Evolutionary conservation across 2,113 vertebrate species (phyloP).

Genomic region (Tyrannus savana): DNA sequence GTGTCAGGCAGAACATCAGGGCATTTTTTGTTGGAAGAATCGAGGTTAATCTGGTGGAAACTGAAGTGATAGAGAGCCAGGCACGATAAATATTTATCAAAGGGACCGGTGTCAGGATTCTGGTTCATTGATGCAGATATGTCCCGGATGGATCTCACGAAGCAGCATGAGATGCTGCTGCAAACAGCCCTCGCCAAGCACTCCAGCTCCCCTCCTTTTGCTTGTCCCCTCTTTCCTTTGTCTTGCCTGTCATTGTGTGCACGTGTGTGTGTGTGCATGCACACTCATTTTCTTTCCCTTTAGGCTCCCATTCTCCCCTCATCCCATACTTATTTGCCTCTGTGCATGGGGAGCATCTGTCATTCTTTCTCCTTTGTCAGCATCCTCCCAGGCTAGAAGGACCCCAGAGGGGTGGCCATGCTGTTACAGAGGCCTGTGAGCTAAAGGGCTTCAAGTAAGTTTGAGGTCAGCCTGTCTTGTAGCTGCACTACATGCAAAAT

Average conservation of each 20-base stretch:
- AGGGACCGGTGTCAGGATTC: not conserved
- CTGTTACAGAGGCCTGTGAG: not conserved
- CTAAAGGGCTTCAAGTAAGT: not conserved
- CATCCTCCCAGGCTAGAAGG: not conserved
- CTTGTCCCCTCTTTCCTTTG: constrained; percentile 29
- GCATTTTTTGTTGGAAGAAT: constrained; percentile 33
- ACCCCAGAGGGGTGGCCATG: not conserved
- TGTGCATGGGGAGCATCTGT: constrained; percentile 9
- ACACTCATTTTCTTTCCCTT: constrained; percentile 28
- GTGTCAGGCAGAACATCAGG: constrained; percentile 12
- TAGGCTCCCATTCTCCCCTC: constrained; percentile 15
- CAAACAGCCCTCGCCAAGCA: not conserved
- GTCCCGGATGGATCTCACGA: not conserved
- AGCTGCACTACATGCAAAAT: not conserved
- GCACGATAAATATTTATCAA: constrained; percentile 58
- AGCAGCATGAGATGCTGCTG: not conserved
- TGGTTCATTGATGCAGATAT: not conserved
- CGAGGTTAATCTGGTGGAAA: constrained; percentile 66
- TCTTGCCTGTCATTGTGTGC: constrained; percentile 28
- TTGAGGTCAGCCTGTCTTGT: not conserved
- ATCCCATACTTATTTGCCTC: not conserved
- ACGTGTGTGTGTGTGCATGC: not conserved
- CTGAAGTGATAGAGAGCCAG: constrained; percentile 58
- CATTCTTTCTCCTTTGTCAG: constrained; percentile 46
- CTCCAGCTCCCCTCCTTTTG: not conserved